Conservation (phyloP, 2,797 vertebrate genomes). For the Jordanella pulchra region DNA sequence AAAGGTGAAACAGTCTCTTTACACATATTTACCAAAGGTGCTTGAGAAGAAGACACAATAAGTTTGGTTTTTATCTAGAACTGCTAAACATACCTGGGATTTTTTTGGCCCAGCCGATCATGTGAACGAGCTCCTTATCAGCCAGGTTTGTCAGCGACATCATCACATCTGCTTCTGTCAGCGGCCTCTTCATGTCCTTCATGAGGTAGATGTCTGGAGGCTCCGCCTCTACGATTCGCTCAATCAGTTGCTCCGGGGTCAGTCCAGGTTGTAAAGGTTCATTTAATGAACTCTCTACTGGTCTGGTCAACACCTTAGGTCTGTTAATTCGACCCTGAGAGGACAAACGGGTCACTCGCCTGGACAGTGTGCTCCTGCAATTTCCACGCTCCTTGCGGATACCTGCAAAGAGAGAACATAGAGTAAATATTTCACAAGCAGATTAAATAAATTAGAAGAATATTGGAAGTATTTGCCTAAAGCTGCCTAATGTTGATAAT, state of each 20-base stretch:
- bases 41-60: not conserved
- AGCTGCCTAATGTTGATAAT: no score
- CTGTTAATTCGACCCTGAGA: conserved; percentile 65
- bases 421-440: not conserved
- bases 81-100: conserved; percentile 85
- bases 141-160: conserved; percentile 96
- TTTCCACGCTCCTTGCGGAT: conserved; percentile 88
- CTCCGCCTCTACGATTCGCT: conserved; percentile 89
- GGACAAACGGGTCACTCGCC: conserved; percentile 66
- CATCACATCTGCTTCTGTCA: conserved; percentile 95
- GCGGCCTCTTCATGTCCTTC: conserved; percentile 86
- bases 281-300: conserved; percentile 21
- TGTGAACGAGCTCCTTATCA: conserved; percentile 94
- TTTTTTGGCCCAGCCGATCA: conserved; percentile 99
- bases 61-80: not conserved
- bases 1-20: not conserved
- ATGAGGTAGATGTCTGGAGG: conserved; percentile 90
- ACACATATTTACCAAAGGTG: no score
- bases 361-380: conserved; percentile 78
- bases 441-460: not conserved
- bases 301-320: conserved; percentile 24
- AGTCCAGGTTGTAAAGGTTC: conserved; percentile 69
- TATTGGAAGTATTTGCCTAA: no score
- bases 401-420: conserved; percentile 70
- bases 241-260: conserved; percentile 90